Percentiles rank a stretch among this genome's conserved stretches.
phyloP scores from a whole-genome alignment of 2,888 invertebrate genomes.

The Macrophya annulata region DNA sequence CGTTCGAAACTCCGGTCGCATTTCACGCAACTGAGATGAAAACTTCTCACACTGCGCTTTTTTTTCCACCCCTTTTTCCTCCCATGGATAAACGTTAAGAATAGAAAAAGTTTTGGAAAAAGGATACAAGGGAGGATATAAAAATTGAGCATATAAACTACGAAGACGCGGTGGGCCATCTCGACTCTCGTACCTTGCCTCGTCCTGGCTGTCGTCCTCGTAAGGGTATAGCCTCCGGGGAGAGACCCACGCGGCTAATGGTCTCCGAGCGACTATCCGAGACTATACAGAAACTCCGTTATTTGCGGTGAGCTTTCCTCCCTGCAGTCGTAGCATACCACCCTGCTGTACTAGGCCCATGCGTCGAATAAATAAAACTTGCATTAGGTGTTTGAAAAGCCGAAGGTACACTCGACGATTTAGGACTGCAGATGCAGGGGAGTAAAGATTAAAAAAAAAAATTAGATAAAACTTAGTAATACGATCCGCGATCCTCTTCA shows the following conservation, averaged over 20 bases:
- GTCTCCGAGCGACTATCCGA: slow-evolving; percentile 65
- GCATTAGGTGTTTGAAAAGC: slow-evolving; percentile 55
- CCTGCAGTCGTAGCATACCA: slow-evolving; percentile 56
- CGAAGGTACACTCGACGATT: neutral
- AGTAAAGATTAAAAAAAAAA: neutral
- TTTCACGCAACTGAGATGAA: slow-evolving; percentile 41
- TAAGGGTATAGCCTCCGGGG: slow-evolving; percentile 60
- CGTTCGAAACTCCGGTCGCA: slow-evolving; percentile 38
- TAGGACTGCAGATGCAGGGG: neutral
- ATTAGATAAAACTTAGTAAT: neutral
- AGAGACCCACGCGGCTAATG: slow-evolving; percentile 63
- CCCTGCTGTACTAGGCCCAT: slow-evolving; percentile 63
- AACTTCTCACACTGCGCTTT: slow-evolving; percentile 42
- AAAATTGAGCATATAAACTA: slow-evolving; percentile 55
- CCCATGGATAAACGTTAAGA: slow-evolving; percentile 46
- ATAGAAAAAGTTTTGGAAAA: slow-evolving; percentile 49
- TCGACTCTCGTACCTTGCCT: slow-evolving; percentile 41
- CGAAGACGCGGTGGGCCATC: slow-evolving; percentile 49
- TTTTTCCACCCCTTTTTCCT: neutral
- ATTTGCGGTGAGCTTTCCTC: slow-evolving; percentile 62
- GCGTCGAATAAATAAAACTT: slow-evolving; percentile 65
- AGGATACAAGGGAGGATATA: slow-evolving; percentile 48
- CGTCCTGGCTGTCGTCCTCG: slow-evolving; percentile 55
- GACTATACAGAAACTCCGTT: slow-evolving; percentile 63
- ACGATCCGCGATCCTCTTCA: neutral